A percentile compares a stretch with the other conserved stretches of the same genome.
Evolutionary conservation across 2,797 vertebrate genomes (phyloP).

Genomic region (Neomorphus geoffroyi): DNA sequence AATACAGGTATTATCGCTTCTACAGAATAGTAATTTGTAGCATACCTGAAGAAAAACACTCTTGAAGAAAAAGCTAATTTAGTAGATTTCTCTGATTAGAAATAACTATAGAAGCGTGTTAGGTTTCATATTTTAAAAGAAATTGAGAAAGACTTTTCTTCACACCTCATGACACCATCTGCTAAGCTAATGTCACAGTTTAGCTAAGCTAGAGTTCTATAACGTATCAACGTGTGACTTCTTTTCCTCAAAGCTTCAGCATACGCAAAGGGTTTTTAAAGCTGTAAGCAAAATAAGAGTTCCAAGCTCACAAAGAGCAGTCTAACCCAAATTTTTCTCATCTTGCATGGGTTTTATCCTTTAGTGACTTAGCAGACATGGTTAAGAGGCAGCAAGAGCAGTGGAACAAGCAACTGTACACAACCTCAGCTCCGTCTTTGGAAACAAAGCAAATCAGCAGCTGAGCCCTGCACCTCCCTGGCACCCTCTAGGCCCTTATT

Average conservation of each 20-base stretch:
- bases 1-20: background rate
- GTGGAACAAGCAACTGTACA: background rate
- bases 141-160: background rate
- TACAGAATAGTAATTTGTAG: background rate
- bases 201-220: background rate
- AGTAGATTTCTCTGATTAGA: background rate
- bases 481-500: too few relatives aligned
- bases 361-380: background rate
- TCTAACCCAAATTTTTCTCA: background rate
- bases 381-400: background rate
- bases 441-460: background rate
- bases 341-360: fast-evolving
- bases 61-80: background rate
- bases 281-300: background rate
- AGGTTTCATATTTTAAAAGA: background rate
- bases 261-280: background rate
- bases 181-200: too few relatives aligned
- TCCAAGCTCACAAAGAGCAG: background rate
- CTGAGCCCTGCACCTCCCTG: background rate
- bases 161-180: background rate
- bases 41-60: fast-evolving
- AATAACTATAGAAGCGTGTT: background rate
- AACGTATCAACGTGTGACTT: background rate
- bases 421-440: background rate
- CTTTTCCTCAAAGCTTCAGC: background rate